Conservation (phyloP, 2,888 invertebrate species). For the Temnothorax rugatulus region DNA sequence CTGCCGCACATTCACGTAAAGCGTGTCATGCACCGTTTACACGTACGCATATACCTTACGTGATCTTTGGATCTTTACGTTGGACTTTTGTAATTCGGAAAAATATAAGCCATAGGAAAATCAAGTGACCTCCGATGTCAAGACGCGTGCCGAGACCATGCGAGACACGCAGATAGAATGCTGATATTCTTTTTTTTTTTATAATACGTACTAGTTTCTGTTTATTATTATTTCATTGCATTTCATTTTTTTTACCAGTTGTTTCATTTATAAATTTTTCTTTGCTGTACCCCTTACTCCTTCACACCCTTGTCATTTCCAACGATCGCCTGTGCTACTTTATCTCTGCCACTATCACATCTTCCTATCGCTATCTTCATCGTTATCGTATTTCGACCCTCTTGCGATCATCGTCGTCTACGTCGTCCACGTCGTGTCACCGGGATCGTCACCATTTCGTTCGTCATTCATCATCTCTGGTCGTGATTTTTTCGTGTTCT, state of each 20-base stretch:
- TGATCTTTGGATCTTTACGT: slow-evolving; percentile 12
- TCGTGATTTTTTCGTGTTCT: slow-evolving; percentile 43
- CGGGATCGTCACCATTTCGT: not conserved
- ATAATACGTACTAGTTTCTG: slow-evolving; percentile 43
- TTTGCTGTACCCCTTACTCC: slow-evolving; percentile 81
- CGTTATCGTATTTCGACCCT: slow-evolving; percentile 57
- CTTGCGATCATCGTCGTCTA: slow-evolving; percentile 32
- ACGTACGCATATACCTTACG: slow-evolving; percentile 26
- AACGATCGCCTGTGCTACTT: slow-evolving; percentile 43
- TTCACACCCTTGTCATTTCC: slow-evolving; percentile 47
- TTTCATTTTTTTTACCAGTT: slow-evolving; percentile 67
- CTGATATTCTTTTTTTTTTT: slow-evolving; percentile 40
- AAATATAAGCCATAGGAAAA: slow-evolving; percentile 63
- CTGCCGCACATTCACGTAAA: slow-evolving; percentile 46
- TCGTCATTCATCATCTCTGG: slow-evolving; percentile 16
- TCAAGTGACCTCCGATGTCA: slow-evolving; percentile 72
- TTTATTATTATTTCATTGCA: slow-evolving; percentile 75
- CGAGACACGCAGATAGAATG: slow-evolving; percentile 53
- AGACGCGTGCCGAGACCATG: slow-evolving; percentile 54
- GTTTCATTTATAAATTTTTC: slow-evolving; percentile 84
- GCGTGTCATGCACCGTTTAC: slow-evolving; percentile 46
- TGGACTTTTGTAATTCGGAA: slow-evolving; percentile 6
- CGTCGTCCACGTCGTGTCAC: not conserved
- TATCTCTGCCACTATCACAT: slow-evolving; percentile 57
- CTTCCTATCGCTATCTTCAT: slow-evolving; percentile 24